Base-by-base conservation (phyloP, 2,113 vertebrate genomes). In the Tetrax tetrax region DNA sequence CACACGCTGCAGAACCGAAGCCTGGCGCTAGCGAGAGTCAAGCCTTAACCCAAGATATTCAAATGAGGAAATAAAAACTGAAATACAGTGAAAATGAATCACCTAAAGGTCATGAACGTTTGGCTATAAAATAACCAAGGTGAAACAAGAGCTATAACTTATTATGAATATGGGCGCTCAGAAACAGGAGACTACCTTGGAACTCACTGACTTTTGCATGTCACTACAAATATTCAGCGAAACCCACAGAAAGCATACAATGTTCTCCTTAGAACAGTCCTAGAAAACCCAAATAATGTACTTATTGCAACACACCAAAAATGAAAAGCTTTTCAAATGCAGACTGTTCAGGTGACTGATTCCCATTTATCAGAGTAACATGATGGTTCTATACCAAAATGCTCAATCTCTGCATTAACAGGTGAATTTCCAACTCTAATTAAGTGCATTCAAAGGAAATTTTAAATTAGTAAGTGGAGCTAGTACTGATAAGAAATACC, bases 311-410 rank as follows among this genome's bases (percentile, higher is more conserved):
- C 43, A 83, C 65, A 81, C 33, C 48, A 79, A 43, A 87, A 85
- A 91, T 45, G 70, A 57, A 89, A 95, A 97, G 85, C 90, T 98
- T 98, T 98, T 98, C 98, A 98, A 98, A 98, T 98, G 97, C 98
- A 98, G 98, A 98, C 97, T 98, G 97, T 96, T 96, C 88, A 96
- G 92, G 75, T 85, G 89, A 87, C 41, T 56, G 60, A 41, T 61
- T 85, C 65, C 83, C 0, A 0, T 63, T 95, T 77, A 85, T 38
- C 65, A 69, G 31, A 61, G 37, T 31, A 93, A 41, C 16, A 20
- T 60, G 38, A 57, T 3, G 24, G 71, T n/a, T 87, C 66, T 85
- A 35, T 12, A 74, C 29, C 38, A 12, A 83, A 93, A 91, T 19
- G 54, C 28, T 81, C 75, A n/a, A 27, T 80, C 35, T 86, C 10